Percentiles rank a stretch among this genome's conserved stretches.
Conservation (phyloP, 2,888 invertebrate species). For the Busseola fusca region DNA sequence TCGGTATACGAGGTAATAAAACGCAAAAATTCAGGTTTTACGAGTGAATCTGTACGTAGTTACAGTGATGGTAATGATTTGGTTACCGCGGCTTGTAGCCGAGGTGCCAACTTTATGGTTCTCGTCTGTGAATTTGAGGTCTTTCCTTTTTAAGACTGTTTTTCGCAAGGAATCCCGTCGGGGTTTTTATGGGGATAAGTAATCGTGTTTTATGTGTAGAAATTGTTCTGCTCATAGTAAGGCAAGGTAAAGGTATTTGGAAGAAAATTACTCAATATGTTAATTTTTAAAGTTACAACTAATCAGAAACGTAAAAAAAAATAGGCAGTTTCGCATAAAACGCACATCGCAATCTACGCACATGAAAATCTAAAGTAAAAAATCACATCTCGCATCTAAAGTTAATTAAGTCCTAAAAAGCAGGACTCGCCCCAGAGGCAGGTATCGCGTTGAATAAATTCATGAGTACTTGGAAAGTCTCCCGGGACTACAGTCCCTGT, state of each 20-base stretch:
- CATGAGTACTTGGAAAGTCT: constrained; percentile 61
- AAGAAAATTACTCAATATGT: background rate
- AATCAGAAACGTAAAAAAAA: too few species aligned
- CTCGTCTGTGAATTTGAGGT: constrained; percentile 58
- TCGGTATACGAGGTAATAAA: constrained; percentile 74
- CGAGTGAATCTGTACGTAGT: constrained; percentile 74
- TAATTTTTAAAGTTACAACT: background rate
- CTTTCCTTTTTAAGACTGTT: constrained; percentile 56
- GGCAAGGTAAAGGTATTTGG: background rate
- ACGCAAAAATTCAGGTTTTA: constrained; percentile 73
- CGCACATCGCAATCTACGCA: background rate
- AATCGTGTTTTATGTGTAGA: constrained; percentile 49
- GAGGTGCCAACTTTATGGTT: constrained; percentile 67
- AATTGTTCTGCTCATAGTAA: constrained; percentile 16
- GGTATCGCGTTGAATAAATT: constrained; percentile 63
- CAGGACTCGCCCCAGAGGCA: constrained; percentile 48
- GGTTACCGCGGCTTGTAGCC: constrained; percentile 64
- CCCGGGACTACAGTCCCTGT: constrained; percentile 53
- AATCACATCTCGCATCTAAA: constrained; percentile 53
- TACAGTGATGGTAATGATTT: constrained; percentile 73
- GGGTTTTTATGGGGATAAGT: constrained; percentile 46
- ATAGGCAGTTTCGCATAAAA: background rate
- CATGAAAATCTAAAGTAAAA: constrained; percentile 29
- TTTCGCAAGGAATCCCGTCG: constrained; percentile 34
- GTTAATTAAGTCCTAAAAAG: constrained; percentile 64